These are phyloP conservation scores for Drosophila birchii DNA, from an alignment of 2,888 invertebrate species.

Conservation along the genomic window DNA sequence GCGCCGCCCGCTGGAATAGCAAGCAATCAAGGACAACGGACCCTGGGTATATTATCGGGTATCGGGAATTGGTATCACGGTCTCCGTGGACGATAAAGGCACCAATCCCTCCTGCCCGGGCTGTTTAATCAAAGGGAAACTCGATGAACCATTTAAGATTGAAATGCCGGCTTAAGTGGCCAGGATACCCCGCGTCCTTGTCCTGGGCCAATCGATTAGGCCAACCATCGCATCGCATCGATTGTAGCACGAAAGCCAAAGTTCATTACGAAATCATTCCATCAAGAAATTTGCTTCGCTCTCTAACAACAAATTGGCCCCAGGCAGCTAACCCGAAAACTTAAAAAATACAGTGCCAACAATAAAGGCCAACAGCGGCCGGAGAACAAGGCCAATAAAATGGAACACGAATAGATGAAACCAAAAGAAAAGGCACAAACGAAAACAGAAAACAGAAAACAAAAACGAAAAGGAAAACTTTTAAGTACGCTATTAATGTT, in stretches of 20 bases:
- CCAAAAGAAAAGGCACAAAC: not conserved
- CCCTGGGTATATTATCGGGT: not conserved
- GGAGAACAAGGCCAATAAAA: slow-evolving; percentile 20
- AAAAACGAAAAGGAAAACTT: slow-evolving; percentile 64
- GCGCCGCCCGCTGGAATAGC: not conserved
- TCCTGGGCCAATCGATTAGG: slow-evolving; percentile 5
- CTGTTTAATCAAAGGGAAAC: slow-evolving; percentile 31
- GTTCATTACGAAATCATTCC: slow-evolving; percentile 36
- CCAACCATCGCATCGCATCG: slow-evolving; percentile 9
- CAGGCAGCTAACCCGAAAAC: slow-evolving; percentile 1
- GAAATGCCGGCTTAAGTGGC: slow-evolving; percentile 25
- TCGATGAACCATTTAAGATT: slow-evolving; percentile 39
- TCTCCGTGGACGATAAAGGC: not conserved
- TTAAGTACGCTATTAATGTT: slow-evolving; percentile 79
- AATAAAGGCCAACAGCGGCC: slow-evolving; percentile 13
- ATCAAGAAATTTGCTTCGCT: slow-evolving; percentile 24
- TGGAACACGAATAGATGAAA: slow-evolving; percentile 2
- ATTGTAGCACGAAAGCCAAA: slow-evolving; percentile 19
- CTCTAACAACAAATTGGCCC: slow-evolving; percentile 19
- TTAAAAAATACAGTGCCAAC: slow-evolving; percentile 10
- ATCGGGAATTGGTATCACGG: not conserved
- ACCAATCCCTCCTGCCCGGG: not conserved
- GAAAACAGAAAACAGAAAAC: slow-evolving; percentile 37
- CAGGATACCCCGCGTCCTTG: not conserved
- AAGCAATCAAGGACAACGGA: not conserved